Evolutionary conservation across 2,113 vertebrate species (phyloP), one percentile per base, ranked within the genome.

Genomic region (Microcebus jonahi): DNA sequence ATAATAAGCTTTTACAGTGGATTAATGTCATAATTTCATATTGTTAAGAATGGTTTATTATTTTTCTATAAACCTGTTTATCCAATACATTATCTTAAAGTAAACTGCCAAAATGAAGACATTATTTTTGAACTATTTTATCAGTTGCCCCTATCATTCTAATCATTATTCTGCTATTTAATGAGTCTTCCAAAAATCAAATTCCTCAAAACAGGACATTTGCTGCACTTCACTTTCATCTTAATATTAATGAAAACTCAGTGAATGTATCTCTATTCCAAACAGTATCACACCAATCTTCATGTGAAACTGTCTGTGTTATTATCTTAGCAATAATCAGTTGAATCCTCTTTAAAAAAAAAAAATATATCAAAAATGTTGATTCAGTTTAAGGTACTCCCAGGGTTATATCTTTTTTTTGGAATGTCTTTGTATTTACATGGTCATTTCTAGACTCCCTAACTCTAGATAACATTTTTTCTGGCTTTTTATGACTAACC

Each of bases 71-170:
- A 83, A 81, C 0, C 13, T 68, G 3, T 73, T 92, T 88, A 68
- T 12, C 3, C 31, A 70, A 71, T 55, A 27, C 27, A 63, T 45
- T 92, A 25, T 63, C 91, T 92, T 57, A 39, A 77, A 96, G 61
- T 55, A 68, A 90, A 80, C 12, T 39, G 75, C 12, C 42, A 81
- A 77, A 70, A 86, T 84, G 8, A 90, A 94, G 27, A 45, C 31
- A 84, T 73, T 76, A 14, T 8, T 80, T 96, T 91, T 95, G n/a
- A 53, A 63, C 7, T 91, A 63, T 59, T 96, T 94, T 75, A 42
- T n/a, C 57, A 82, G 3, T 57, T 29, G 71, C 13, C 3, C 27
- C 59, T 59, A 55, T n/a, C n/a, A 80, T 53, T 90, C 15, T 57
- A 88, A 68, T 45, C 4, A 96, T 89, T 1, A 39, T 36, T 75